phyloP scores from a whole-genome alignment of 2,888 invertebrate species.

The Pachydiplax longipennis region DNA sequence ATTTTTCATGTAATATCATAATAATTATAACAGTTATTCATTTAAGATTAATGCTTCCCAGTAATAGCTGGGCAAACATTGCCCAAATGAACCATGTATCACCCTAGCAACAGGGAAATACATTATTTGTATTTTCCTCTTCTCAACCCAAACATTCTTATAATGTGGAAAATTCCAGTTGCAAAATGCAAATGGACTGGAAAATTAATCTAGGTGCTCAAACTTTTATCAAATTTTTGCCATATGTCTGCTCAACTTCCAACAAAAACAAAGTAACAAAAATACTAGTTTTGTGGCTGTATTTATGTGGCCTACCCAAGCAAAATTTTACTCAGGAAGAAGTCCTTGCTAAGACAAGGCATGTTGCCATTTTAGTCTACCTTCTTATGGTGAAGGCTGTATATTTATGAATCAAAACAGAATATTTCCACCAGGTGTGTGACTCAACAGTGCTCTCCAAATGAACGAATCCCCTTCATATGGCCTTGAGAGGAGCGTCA shows the following conservation, averaged over 20 bases:
- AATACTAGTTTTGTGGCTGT: slow-evolving; percentile 38
- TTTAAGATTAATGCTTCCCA: slow-evolving; percentile 29
- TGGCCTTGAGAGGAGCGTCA: slow-evolving; percentile 25
- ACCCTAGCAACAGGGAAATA: slow-evolving; percentile 39
- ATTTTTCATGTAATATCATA: slow-evolving; percentile 10
- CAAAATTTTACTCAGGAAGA: slow-evolving; percentile 16
- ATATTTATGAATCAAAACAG: slow-evolving; percentile 24
- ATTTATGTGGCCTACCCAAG: slow-evolving; percentile 28
- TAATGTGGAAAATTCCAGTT: slow-evolving; percentile 22
- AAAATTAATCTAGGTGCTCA: slow-evolving; percentile 5
- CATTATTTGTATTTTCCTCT: slow-evolving; percentile 43
- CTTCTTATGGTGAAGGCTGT: slow-evolving; percentile 33
- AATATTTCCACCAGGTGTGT: neutral
- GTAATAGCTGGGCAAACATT: slow-evolving; percentile 45
- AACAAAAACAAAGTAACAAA: slow-evolving; percentile 42
- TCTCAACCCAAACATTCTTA: slow-evolving; percentile 2
- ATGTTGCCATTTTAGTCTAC: slow-evolving; percentile 36
- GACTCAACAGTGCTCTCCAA: neutral
- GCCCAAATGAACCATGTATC: slow-evolving; percentile 35
- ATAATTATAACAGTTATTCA: slow-evolving; percentile 26
- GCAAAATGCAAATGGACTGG: slow-evolving; percentile 30
- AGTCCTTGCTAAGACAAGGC: slow-evolving; percentile 28
- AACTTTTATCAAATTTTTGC: slow-evolving; percentile 8
- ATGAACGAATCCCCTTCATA: neutral
- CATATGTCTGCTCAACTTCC: slow-evolving; percentile 16